Base-by-base conservation (phyloP, 2,113 vertebrate genomes). In the Amphilophus citrinellus region DNA sequence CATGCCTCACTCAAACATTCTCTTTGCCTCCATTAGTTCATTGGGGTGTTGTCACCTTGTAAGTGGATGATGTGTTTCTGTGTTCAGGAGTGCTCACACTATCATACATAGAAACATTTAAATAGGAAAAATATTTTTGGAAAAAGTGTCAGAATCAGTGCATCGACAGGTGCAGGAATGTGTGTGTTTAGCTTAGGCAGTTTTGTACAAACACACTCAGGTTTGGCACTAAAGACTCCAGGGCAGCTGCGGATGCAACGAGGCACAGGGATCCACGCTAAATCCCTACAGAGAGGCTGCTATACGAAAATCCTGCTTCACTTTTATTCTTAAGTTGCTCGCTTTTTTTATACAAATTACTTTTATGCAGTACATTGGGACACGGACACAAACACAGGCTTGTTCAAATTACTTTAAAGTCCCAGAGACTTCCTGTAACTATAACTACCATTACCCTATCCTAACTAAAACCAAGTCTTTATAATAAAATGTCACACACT, bases 111-210 rank as follows among this genome's bases (percentile, higher is more conserved):
- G 24, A 71, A 50, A 71, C 24, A 4, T 5, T 32, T 20, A 50
- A 71, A 24, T 71, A 30, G 44, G 6, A 47, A 50, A 71, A 53
- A 32, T 71, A 0, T 18, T 20, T 47, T 71, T 71, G 11, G 50
- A 53, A 32, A 44, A 44, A 50, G 30, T 50, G 15, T 50, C 10
- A 30, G 42, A 53, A 53, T 71, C 0, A 68, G 22, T 50, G 42
- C 42, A 53, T 20, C 27, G 13, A 30, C 50, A 78, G 59, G 8
- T 78, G 58, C 39, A 77, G 22, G 22, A 44, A 42, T 0, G 0
- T 61, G 61, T 61, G 85, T 87, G 88, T 84, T 91, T 86, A 83
- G 73, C 80, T 83, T 84, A 62, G 61, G 80, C 9, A 42, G 83
- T 78, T 80, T 87, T 87, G 66, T 83, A 86, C 75, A 88, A 86